Percentiles rank a stretch among this genome's conserved stretches.
These are phyloP conservation scores for Hyphantria cunea DNA, from an alignment of 1,140 invertebrate genomes.

Conservation along the genomic window DNA sequence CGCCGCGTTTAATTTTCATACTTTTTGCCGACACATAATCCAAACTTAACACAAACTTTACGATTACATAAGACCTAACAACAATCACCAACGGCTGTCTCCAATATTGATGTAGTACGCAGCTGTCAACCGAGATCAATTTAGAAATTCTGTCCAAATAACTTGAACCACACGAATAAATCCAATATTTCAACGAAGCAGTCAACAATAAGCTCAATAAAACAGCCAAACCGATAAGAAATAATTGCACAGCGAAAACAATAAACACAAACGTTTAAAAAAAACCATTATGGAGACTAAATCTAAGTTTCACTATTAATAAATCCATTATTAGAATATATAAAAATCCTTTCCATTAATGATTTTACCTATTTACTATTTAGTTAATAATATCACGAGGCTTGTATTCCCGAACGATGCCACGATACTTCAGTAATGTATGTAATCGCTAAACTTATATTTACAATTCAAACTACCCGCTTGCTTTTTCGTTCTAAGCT, in stretches of 20 bases:
- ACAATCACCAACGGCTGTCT: conserved; percentile 73
- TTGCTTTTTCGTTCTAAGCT: conserved; percentile 71
- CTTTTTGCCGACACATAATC: conserved; percentile 72
- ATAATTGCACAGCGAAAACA: conserved; percentile 79
- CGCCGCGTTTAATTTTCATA: conserved; percentile 51
- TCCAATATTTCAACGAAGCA: conserved; percentile 53
- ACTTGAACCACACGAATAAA: conserved; percentile 27
- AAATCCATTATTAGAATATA: conserved; percentile 80
- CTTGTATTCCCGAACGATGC: conserved; percentile 69
- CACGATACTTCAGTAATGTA: conserved; percentile 68
- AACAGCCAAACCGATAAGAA: conserved; percentile 62
- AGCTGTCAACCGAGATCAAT: conserved; percentile 76
- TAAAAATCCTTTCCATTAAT: conserved; percentile 80
- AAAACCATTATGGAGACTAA: conserved; percentile 71
- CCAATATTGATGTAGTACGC: conserved; percentile 66
- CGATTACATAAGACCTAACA: conserved; percentile 56
- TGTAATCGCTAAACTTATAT: conserved; percentile 73
- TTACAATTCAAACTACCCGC: conserved; percentile 79
- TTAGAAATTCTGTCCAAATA: conserved; percentile 11
- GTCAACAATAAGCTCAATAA: conserved; percentile 62
- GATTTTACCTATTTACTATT: conserved; percentile 79
- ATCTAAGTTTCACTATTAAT: conserved; percentile 78
- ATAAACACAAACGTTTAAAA: conserved; percentile 74
- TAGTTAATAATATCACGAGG: conserved; percentile 81
- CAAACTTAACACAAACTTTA: conserved; percentile 66